Percentiles rank a stretch among this genome's conserved stretches.
Conservation (phyloP, 2,888 invertebrate genomes). For the Drosophila kanekoi region DNA sequence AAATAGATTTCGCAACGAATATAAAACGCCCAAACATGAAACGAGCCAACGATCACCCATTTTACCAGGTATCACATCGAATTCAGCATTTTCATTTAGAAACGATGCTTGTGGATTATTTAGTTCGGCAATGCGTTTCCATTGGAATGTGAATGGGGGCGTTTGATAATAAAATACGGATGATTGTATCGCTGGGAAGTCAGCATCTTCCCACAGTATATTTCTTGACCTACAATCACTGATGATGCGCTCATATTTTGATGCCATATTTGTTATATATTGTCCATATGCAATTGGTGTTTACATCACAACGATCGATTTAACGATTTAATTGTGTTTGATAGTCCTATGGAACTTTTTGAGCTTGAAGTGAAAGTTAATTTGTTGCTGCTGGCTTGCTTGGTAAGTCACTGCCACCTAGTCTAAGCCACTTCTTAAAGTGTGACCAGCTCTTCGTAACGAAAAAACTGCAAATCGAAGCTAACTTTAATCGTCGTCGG, state of each 20-base stretch:
- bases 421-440: constrained; percentile 50
- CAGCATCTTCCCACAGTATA: constrained; percentile 95
- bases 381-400: constrained; percentile 34
- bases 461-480: constrained; percentile 20
- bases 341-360: constrained; percentile 6
- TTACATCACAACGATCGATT: constrained; percentile 36
- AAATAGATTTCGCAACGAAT: constrained; percentile 94
- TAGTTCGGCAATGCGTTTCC: constrained; percentile 92
- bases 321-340: constrained; percentile 12
- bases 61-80: constrained; percentile 94
- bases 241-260: constrained; percentile 92
- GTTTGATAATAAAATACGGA: constrained; percentile 97
- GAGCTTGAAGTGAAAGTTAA: constrained; percentile 59
- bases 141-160: constrained; percentile 96
- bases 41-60: constrained; percentile 97
- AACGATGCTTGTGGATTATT: constrained; percentile 86
- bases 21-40: constrained; percentile 93
- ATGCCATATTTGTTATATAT: constrained; percentile 77
- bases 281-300: constrained; percentile 23
- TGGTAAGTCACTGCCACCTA: constrained; percentile 53
- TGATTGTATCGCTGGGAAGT: constrained; percentile 94
- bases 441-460: constrained; percentile 43
- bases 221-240: constrained; percentile 91
- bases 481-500: not conserved
- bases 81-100: constrained; percentile 87